Percentiles rank a stretch among this genome's conserved stretches.
Evolutionary conservation across 2,113 vertebrate species (phyloP).

Genomic region (Pyxicephalus adspersus): DNA sequence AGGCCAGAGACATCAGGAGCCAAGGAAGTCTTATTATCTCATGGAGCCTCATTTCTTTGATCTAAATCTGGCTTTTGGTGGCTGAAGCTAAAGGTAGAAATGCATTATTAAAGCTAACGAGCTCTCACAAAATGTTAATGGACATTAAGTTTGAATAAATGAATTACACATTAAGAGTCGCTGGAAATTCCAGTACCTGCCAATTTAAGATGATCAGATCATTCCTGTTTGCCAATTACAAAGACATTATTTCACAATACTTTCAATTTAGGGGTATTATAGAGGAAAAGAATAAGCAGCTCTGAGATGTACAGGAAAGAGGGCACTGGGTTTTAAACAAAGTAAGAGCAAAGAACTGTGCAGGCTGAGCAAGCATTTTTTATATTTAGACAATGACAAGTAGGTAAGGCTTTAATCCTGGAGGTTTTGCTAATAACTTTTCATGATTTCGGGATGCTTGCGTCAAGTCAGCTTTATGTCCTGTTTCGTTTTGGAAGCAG

Average conservation of each 20-base stretch:
- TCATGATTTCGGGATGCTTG: no score
- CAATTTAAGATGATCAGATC: conserved; percentile 78
- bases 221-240: conserved; percentile 78
- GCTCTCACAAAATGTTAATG: conserved; percentile 80
- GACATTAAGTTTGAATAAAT: conserved; percentile 83
- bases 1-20: conserved; percentile 43
- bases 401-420: not conserved
- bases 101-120: conserved; percentile 84
- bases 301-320: not conserved
- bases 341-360: not conserved
- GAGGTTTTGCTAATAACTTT: not conserved
- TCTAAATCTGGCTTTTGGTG: conserved; percentile 70
- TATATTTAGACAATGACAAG: not conserved
- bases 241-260: conserved; percentile 71
- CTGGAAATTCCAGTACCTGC: conserved; percentile 75
- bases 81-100: conserved; percentile 70
- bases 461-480: no score
- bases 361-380: not conserved
- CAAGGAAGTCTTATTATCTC: conserved; percentile 48
- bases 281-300: conserved; percentile 34
- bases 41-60: conserved; percentile 50
- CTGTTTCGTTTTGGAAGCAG: no score
- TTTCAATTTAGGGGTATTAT: conserved; percentile 48
- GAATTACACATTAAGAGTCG: conserved; percentile 79
- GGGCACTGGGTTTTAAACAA: not conserved